These are phyloP conservation scores for Dusona sp. DNA, from an alignment of 2,888 invertebrate species.

Conservation along the genomic window DNA sequence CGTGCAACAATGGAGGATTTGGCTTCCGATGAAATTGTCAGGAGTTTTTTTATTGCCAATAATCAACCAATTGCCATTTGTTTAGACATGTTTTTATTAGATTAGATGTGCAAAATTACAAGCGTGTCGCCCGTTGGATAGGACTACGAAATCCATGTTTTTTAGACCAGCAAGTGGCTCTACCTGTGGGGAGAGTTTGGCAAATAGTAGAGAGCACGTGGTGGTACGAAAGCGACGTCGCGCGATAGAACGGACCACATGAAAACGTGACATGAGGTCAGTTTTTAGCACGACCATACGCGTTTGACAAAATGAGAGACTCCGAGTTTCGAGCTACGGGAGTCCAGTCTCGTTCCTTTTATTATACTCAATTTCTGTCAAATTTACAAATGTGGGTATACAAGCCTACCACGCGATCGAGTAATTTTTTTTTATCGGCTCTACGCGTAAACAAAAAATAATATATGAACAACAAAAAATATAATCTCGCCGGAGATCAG, in stretches of 20 bases:
- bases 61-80: neutral
- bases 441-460: neutral
- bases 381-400: constrained; percentile 36
- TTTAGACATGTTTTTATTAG: neutral
- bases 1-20: neutral
- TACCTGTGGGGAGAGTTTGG: neutral
- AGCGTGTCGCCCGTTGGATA: neutral
- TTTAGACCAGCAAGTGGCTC: neutral
- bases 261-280: constrained; percentile 49
- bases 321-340: neutral
- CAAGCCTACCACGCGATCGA: constrained; percentile 28
- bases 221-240: neutral
- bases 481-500: constrained; percentile 3
- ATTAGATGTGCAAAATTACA: neutral
- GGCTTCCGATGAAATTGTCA: neutral
- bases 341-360: constrained; percentile 42
- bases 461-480: neutral
- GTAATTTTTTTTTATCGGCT: neutral
- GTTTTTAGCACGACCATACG: constrained; percentile 10
- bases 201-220: neutral
- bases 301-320: constrained; percentile 16
- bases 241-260: constrained; percentile 10
- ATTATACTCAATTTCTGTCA: constrained; percentile 54
- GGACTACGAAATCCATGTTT: neutral
- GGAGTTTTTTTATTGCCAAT: neutral